Base-by-base conservation (phyloP, 2,888 invertebrate species). In the Ceriagrion tenellum region DNA sequence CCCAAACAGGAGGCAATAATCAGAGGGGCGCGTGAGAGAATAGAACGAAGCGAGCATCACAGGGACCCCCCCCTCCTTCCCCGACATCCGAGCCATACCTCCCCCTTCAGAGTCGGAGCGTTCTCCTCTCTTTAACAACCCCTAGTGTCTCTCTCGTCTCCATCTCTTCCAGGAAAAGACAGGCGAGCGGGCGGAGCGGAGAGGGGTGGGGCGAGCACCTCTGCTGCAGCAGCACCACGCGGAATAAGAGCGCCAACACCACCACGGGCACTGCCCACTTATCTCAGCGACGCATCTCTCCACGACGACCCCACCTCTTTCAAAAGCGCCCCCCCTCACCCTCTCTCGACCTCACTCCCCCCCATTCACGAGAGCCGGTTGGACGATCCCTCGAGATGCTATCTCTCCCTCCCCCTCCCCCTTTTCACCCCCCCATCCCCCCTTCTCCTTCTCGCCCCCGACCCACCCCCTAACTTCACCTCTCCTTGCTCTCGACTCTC, bases 101-200 rank as follows among this genome's bases (percentile, higher is more conserved):
- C 30, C 16, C 30, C 30, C 0, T 12, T 18, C 81, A n/a, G n/a
- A n/a, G n/a, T n/a, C n/a, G n/a, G n/a, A n/a, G n/a, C n/a, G n/a
- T n/a, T n/a, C n/a, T n/a, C 3, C 81, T 81, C 35, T 35, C 35
- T 81, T 35, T 81, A 81, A 81, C 81, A 81, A 81, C 81, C 59
- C 59, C 59, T 35, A 13, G 81, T 13, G 81, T 81, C 30, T 35
- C 81, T 81, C 30, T 35, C 81, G 4, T 47, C 47, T 47, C 47
- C 47, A 47, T 81, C 81, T 81, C 59, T 81, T 81, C 81, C 81
- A 81, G 81, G 81, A 81, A 81, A 47, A 81, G 81, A 35, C 69
- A 35, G 35, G 81, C n/a, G 69, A 8, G 47, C 47, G 8, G 47
- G 8, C 4, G 47, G 47, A 8, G 47, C 47, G n/a, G 56, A 13